phyloP scores from a whole-genome alignment of 1,140 invertebrate genomes.

The Episyrphus balteatus region DNA sequence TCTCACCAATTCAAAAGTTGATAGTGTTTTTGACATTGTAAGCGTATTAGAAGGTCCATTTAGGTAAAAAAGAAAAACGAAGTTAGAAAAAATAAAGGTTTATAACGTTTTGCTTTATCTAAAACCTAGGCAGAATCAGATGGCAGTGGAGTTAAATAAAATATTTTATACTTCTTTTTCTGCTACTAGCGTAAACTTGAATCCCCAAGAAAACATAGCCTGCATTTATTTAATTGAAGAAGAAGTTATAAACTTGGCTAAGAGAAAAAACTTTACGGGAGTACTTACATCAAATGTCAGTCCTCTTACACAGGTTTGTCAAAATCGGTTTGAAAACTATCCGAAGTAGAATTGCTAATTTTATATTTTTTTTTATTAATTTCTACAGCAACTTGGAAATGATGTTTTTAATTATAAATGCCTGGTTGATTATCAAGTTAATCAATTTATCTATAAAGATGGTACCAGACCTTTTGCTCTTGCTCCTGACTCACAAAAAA shows the following conservation, averaged over 20 bases:
- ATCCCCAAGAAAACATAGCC: conserved; percentile 59
- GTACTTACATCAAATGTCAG: conserved; percentile 79
- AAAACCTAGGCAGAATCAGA: conserved; percentile 41
- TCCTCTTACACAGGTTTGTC: conserved; percentile 58
- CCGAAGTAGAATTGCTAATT: too few relatives aligned
- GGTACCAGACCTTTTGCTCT: conserved; percentile 58
- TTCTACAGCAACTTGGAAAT: conserved; percentile 58
- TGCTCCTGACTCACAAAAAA: conserved; percentile 62
- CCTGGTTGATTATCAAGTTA: conserved; percentile 69
- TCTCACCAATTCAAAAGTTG: conserved; percentile 53
- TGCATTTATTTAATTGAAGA: conserved; percentile 68
- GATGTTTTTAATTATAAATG: conserved; percentile 71
- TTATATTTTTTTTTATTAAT: conserved; percentile 39
- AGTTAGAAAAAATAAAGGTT: too few relatives aligned
- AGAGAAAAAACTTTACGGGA: conserved; percentile 51
- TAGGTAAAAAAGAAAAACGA: too few relatives aligned
- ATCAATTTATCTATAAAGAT: conserved; percentile 57
- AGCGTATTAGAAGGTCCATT: conserved; percentile 63
- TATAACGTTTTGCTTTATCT: conserved; percentile 18
- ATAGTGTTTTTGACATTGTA: conserved; percentile 71
- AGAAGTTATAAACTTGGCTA: conserved; percentile 54
- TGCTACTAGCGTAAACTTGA: conserved; percentile 52
- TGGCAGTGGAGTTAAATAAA: too few relatives aligned
- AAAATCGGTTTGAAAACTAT: too few relatives aligned
- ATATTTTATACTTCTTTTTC: too few relatives aligned